Percentiles rank a stretch among this genome's conserved stretches.
Evolutionary conservation across 2,113 vertebrate genomes (phyloP).

Genomic region (Sprattus sprattus): DNA sequence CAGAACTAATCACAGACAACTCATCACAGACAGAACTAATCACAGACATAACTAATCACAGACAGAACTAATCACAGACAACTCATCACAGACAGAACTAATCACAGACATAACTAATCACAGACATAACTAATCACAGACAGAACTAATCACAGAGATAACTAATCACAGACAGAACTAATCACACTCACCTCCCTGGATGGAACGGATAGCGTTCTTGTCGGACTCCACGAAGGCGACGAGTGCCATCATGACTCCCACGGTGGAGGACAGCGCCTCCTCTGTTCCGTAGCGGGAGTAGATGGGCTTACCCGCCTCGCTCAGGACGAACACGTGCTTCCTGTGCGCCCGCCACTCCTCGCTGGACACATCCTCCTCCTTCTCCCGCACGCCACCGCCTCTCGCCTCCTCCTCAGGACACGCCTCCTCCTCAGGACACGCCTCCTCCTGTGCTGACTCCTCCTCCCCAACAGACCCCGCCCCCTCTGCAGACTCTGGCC

Average conservation of each 20-base stretch:
- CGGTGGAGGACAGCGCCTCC: constrained; percentile 94
- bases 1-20: too few species aligned
- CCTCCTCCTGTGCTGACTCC: constrained; percentile 66
- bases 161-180: too few species aligned
- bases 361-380: constrained; percentile 81
- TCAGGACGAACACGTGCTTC: constrained; percentile 95
- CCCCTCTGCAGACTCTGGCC: constrained; percentile 67
- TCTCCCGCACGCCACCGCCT: constrained; percentile 62
- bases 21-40: too few species aligned
- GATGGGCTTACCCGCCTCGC: constrained; percentile 94
- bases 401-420: constrained; percentile 44
- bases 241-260: constrained; percentile 96
- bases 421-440: constrained; percentile 59
- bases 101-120: not conserved
- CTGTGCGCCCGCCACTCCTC: constrained; percentile 88
- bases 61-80: too few species aligned
- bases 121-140: not conserved
- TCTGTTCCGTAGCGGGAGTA: constrained; percentile 95
- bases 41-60: too few species aligned
- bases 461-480: constrained; percentile 59
- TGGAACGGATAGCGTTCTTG: constrained; percentile 92
- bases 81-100: too few species aligned
- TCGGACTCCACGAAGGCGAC: constrained; percentile 91
- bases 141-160: not conserved
- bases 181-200: constrained; percentile 86